phyloP scores from a whole-genome alignment of 2,888 invertebrate species.

The Xanthorhoe designata region DNA sequence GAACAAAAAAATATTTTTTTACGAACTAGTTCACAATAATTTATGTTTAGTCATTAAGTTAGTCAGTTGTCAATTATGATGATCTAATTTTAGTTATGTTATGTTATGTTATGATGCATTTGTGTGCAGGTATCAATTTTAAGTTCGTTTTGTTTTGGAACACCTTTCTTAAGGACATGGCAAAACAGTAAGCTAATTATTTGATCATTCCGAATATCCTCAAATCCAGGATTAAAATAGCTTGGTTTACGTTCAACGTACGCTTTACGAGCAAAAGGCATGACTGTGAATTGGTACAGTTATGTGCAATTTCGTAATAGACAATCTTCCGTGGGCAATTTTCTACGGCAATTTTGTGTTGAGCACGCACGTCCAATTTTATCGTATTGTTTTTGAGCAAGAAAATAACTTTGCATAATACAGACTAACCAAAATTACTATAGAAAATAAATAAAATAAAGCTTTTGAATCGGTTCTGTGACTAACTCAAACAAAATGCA shows the following conservation, averaged over 20 bases:
- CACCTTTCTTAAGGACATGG: slow-evolving; percentile 1
- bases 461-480: neutral
- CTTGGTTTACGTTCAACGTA: slow-evolving; percentile 38
- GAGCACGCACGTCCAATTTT: slow-evolving; percentile 27
- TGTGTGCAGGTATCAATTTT: neutral
- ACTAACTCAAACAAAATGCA: neutral
- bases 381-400: slow-evolving; percentile 18
- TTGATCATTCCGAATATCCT: slow-evolving; percentile 22
- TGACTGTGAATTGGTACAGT: slow-evolving; percentile 33
- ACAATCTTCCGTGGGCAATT: slow-evolving; percentile 30
- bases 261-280: slow-evolving; percentile 33
- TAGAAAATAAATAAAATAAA: neutral
- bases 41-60: too few species aligned
- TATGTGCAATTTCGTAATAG: slow-evolving; percentile 39
- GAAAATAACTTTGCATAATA: neutral
- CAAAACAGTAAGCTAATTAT: slow-evolving; percentile 13
- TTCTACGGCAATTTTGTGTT: slow-evolving; percentile 27
- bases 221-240: slow-evolving; percentile 24
- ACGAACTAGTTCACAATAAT: too few species aligned
- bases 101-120: neutral
- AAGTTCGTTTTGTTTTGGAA: neutral
- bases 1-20: too few species aligned
- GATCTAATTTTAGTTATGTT: neutral
- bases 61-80: too few species aligned
- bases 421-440: neutral